Base-by-base conservation (phyloP, 2,888 invertebrate genomes). In the Rhorus exstirpatorius region DNA sequence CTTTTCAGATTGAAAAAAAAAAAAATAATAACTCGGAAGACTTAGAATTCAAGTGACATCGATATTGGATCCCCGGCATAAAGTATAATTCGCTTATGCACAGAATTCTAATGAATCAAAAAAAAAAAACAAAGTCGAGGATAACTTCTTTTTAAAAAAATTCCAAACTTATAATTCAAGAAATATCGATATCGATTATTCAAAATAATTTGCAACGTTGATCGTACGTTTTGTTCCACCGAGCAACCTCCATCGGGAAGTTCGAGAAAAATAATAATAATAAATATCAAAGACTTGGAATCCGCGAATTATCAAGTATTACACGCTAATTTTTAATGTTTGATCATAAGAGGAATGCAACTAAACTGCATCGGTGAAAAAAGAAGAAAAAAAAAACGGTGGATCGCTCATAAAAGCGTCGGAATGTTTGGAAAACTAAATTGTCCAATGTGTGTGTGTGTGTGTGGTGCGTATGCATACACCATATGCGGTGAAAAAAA, bases 401-500 rank as follows among this genome's bases (percentile, higher is more conserved):
- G 19, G 24, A 46, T 17, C 19, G 19, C 1, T 19, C 6, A 19
- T 8, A 6, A 49, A n/a, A 10, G 49, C 19, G 67, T 12, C 6
- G n/a, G 49, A 51, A 38, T 31, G 17, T 19, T 19, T n/a, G 12
- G 0, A 38, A 68, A 53, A 7, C 31, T 19, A 67, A 67, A 51
- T 38, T 31, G 21, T 17, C 51, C n/a, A 8, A 49, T 49, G 63
- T 51, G 49, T 67, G 55, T 2, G 2, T 3, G 31, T 6, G 3
- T 31, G 31, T 31, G 31, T 31, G 6, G 31, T 6, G 3, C 6
- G 31, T 31, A 31, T 31, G 24, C 53, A 31, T 38, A 17, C 24
- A 68, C n/a, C n/a, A 21, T 7, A 24, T 10, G 51, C 67, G 38
- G 38, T 67, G 68, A 31, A 53, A 53, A 41, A 53, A 38, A 68